Evolutionary conservation across 2,888 invertebrate species (phyloP).

Genomic region (Ophioninae sp.): DNA sequence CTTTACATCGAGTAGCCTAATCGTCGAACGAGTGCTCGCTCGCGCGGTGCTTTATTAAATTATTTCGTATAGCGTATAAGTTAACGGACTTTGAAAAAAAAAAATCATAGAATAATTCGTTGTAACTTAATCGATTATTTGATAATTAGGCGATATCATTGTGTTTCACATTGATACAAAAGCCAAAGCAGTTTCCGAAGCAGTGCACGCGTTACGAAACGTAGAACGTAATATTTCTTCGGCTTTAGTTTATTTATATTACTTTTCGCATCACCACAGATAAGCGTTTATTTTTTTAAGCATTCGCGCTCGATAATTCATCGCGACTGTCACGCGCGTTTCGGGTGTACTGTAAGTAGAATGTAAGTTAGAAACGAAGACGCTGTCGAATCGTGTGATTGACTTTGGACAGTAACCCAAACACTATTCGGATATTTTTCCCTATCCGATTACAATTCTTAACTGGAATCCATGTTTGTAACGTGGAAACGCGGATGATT

Average conservation of each 20-base stretch:
- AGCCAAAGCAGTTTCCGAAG: slow-evolving; percentile 44
- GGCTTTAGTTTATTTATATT: neutral
- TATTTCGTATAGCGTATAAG: slow-evolving; percentile 27
- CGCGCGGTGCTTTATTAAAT: slow-evolving; percentile 35
- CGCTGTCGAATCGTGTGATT: neutral
- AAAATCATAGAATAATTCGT: slow-evolving; percentile 9
- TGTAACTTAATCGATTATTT: slow-evolving; percentile 12
- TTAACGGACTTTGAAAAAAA: slow-evolving; percentile 8
- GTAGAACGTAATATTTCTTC: neutral
- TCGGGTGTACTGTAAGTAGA: slow-evolving; percentile 18
- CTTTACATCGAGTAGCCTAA: neutral
- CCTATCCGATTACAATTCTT: slow-evolving; percentile 18
- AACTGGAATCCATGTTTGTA: slow-evolving; percentile 25
- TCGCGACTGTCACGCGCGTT: neutral
- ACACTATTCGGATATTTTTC: neutral
- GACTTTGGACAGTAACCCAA: neutral
- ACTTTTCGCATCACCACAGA: neutral
- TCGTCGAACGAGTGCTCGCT: slow-evolving; percentile 12
- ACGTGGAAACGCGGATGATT: slow-evolving; percentile 23
- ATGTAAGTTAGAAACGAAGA: neutral
- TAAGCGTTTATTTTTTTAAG: slow-evolving; percentile 4
- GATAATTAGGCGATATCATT: slow-evolving; percentile 1
- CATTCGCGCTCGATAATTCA: neutral
- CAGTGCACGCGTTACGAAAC: neutral
- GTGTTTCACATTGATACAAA: slow-evolving; percentile 17